A percentile compares a stretch with the other conserved stretches of the same genome.
Evolutionary conservation across 1,140 invertebrate species (phyloP).

Genomic region (Trichoplusia ni): DNA sequence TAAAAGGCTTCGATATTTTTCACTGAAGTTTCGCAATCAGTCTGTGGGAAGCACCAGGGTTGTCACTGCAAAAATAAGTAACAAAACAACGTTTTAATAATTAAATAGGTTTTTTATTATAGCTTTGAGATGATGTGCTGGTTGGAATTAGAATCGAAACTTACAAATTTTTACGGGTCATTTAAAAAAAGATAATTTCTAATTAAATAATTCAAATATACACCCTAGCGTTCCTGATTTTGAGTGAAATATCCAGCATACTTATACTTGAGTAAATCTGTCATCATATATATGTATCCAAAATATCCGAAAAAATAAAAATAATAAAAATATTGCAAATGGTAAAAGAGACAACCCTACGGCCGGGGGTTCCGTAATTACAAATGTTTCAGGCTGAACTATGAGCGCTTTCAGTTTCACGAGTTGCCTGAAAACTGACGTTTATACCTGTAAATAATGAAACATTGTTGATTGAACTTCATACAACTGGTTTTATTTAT

Average conservation of each 20-base stretch:
- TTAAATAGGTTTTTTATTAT: no score
- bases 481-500: constrained; percentile 3
- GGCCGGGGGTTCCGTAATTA: constrained; percentile 21
- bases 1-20: constrained; percentile 29
- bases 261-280: no score
- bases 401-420: constrained; percentile 31
- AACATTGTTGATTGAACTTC: constrained; percentile 26
- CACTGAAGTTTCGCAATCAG: constrained; percentile 29
- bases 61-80: background rate
- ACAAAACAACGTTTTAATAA: no score
- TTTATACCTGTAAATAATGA: constrained; percentile 30
- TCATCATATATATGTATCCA: no score
- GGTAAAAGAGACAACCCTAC: constrained; percentile 12
- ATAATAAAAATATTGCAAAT: background rate
- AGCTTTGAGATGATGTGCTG: no score
- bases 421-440: constrained; percentile 26
- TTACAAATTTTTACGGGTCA: no score
- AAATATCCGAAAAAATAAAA: background rate
- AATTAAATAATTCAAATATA: no score
- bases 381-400: constrained; percentile 33
- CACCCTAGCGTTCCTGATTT: no score
- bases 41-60: background rate
- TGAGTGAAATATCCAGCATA: no score
- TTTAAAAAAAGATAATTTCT: no score
- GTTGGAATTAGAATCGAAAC: no score